These are phyloP conservation scores for Taurulus bubalis DNA, from an alignment of 2,113 vertebrate species.

Conservation along the genomic window DNA sequence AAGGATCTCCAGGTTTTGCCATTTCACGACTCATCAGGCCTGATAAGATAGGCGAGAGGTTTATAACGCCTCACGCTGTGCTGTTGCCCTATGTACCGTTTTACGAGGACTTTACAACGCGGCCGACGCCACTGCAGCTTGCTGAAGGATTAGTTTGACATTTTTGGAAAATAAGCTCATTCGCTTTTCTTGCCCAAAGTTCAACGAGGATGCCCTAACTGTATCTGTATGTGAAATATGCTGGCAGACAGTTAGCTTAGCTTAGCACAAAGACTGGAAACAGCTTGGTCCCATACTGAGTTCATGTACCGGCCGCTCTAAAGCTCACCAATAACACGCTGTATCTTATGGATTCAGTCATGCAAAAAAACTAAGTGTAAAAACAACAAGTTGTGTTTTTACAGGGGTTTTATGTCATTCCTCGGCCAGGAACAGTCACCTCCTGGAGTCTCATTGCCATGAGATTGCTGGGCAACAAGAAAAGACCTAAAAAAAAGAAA, in stretches of 20 bases:
- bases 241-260: not conserved
- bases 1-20: conserved; percentile 16
- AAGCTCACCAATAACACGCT: not conserved
- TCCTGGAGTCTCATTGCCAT: not conserved
- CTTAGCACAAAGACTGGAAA: not conserved
- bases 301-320: not conserved
- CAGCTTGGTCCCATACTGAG: not conserved
- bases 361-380: not conserved
- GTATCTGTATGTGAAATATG: not conserved
- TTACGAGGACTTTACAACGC: not conserved
- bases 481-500: not conserved
- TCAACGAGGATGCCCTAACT: not conserved
- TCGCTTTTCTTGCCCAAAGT: not conserved
- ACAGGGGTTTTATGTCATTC: not conserved
- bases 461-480: not conserved
- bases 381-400: not conserved
- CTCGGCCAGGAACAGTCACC: not conserved
- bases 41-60: not conserved
- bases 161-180: not conserved
- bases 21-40: conserved; percentile 3
- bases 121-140: not conserved
- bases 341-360: not conserved
- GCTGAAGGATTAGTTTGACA: not conserved
- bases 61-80: not conserved
- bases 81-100: not conserved